A percentile compares a stretch with the other conserved stretches of the same genome.
Evolutionary conservation across 1,140 invertebrate genomes (phyloP).

Genomic region (Bilobella aurantiaca): DNA sequence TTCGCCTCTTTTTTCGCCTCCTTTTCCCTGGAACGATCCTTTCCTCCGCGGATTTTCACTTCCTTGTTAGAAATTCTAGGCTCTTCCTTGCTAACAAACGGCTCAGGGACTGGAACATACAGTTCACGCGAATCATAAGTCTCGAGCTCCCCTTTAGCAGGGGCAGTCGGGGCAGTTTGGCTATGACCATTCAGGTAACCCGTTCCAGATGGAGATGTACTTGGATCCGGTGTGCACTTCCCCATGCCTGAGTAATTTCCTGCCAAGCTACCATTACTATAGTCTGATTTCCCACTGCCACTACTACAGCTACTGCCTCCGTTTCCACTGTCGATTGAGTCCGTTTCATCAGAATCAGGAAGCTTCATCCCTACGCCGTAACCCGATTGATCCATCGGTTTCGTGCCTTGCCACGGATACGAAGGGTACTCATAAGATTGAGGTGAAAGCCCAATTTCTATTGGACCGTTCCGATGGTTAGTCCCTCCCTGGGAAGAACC

Average conservation of each 20-base stretch:
- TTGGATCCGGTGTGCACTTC: neutral
- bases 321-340: conserved; percentile 32
- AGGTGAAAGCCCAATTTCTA: neutral
- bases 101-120: neutral
- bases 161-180: neutral
- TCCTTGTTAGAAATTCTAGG: neutral
- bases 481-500: neutral
- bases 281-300: conserved; percentile 19
- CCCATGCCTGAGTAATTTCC: conserved; percentile 1
- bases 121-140: neutral
- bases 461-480: neutral
- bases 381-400: neutral
- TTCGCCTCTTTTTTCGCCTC: neutral
- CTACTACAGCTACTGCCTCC: conserved; percentile 25
- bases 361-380: conserved; percentile 13
- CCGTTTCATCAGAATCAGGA: conserved; percentile 27
- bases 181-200: neutral
- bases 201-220: neutral
- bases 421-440: neutral
- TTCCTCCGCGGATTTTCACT: neutral
- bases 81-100: neutral
- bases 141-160: neutral
- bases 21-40: neutral
- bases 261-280: conserved; percentile 16
- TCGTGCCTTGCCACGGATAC: neutral